Conservation (phyloP, 2,888 invertebrate species). For the Thymelicus lineola region DNA sequence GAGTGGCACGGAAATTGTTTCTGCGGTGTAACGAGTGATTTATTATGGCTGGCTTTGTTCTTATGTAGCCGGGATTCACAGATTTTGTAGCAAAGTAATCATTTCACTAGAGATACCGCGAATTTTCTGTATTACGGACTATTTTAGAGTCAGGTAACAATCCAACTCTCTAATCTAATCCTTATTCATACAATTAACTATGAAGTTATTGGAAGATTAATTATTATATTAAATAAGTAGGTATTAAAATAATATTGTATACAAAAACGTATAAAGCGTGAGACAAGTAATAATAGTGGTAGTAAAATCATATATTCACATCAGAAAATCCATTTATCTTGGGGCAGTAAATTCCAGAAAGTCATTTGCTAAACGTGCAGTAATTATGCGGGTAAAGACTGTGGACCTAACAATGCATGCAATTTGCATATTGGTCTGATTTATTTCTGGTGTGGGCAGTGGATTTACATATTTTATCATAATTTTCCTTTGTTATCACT, state of each 20-base stretch:
- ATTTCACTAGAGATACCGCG: not conserved
- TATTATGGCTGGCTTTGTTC: conserved; percentile 11
- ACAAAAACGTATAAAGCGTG: not conserved
- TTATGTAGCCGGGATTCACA: conserved; percentile 6
- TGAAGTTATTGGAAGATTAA: no score
- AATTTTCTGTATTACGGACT: not conserved
- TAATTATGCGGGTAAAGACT: conserved; percentile 27
- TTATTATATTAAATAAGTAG: no score
- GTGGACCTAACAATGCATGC: conserved; percentile 30
- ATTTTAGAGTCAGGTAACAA: no score
- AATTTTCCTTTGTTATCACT: conserved; percentile 2
- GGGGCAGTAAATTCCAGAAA: conserved; percentile 20
- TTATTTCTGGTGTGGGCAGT: conserved; percentile 19
- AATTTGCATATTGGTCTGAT: conserved; percentile 29
- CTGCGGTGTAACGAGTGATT: conserved; percentile 14
- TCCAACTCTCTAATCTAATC: no score
- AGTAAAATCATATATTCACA: conserved; percentile 6
- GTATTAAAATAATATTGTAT: not conserved
- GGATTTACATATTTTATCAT: conserved; percentile 19
- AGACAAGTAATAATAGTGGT: not conserved
- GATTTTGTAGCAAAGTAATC: not conserved
- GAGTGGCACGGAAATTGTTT: conserved; percentile 29
- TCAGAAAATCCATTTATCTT: conserved; percentile 18
- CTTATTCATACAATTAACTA: no score
- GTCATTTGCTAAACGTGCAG: conserved; percentile 30